Conservation (phyloP, 1,140 invertebrate genomes). For the Caenorhabditis elegans region DNA sequence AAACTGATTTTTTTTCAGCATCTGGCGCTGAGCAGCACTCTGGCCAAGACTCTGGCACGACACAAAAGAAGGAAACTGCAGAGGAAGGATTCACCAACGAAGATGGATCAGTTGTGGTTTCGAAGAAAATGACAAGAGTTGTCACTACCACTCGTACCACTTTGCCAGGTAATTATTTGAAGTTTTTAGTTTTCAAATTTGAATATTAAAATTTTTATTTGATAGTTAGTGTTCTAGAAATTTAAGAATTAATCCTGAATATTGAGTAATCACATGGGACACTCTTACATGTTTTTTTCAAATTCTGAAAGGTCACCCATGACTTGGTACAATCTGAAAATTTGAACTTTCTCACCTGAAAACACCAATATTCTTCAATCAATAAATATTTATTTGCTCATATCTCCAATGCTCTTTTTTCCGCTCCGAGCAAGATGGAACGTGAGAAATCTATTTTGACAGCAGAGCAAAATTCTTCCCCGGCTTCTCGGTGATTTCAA, state of each 20-base stretch:
- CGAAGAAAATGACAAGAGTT: conserved; percentile 61
- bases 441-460: conserved; percentile 29
- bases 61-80: conserved; percentile 53
- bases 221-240: too few species aligned
- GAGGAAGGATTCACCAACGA: conserved; percentile 59
- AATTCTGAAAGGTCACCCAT: too few species aligned
- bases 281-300: too few species aligned
- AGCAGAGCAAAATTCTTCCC: not conserved
- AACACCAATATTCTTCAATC: not conserved
- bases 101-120: conserved; percentile 57
- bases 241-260: too few species aligned
- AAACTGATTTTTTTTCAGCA: conserved; percentile 30
- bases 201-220: too few species aligned
- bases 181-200: too few species aligned
- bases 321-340: too few species aligned
- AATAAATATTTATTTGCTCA: conserved; percentile 1
- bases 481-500: not conserved
- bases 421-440: not conserved
- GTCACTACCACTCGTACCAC: conserved; percentile 59
- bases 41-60: conserved; percentile 33
- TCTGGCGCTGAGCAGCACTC: conserved; percentile 22
- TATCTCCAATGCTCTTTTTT: not conserved
- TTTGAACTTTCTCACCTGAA: too few species aligned
- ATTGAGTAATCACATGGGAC: too few species aligned
- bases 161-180: conserved; percentile 47